Percentiles rank a stretch among this genome's conserved stretches.
phyloP scores from a whole-genome alignment of 2,797 vertebrate genomes.

The Margarornis squamiger region DNA sequence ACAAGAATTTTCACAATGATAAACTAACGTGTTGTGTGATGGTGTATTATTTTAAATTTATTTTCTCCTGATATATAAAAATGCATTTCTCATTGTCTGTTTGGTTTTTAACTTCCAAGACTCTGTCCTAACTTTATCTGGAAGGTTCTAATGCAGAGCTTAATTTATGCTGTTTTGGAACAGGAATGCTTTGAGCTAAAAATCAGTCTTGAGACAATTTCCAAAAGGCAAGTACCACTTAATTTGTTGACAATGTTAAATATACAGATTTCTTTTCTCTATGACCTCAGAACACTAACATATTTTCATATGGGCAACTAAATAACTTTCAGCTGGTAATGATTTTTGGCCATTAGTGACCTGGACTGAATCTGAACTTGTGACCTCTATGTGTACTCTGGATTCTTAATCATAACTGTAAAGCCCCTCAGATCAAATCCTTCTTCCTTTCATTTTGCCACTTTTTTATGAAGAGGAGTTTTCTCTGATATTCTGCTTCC shows the following conservation, averaged over 20 bases:
- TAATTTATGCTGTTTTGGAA: background rate
- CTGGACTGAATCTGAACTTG: background rate
- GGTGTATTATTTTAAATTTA: background rate
- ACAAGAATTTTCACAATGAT: background rate
- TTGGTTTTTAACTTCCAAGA: background rate
- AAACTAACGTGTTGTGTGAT: background rate
- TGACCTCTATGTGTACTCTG: background rate
- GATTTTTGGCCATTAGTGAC: background rate
- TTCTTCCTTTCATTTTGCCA: background rate
- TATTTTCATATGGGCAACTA: background rate
- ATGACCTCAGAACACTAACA: background rate
- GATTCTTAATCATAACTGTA: background rate
- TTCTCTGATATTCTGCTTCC: background rate
- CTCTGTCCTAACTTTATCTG: background rate
- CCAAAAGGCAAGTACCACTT: background rate
- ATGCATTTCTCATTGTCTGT: background rate
- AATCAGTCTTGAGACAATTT: background rate
- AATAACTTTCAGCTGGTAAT: background rate
- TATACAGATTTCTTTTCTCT: background rate
- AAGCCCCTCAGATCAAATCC: background rate
- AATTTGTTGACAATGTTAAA: background rate
- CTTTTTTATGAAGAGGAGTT: background rate
- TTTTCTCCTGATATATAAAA: background rate
- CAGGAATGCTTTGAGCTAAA: background rate
- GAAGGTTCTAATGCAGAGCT: background rate